These are phyloP conservation scores for Bos javanicus DNA, from an alignment of 2,113 vertebrate species.

Conservation along the genomic window DNA sequence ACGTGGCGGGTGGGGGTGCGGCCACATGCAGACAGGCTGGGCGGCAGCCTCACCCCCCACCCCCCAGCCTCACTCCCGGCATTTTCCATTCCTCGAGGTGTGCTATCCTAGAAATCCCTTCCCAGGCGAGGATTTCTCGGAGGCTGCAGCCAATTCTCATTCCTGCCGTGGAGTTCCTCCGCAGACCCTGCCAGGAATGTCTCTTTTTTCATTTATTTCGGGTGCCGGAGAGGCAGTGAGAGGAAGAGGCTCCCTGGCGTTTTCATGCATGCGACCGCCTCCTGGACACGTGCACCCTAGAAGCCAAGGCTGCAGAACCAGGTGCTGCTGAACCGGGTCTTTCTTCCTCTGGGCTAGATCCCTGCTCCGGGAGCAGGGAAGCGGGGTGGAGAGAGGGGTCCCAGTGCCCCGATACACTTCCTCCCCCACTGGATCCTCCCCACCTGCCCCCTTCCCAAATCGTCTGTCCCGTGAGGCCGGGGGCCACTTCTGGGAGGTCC, in stretches of 20 bases:
- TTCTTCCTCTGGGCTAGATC: not conserved
- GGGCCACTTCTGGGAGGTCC: not conserved
- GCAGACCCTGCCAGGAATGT: slow-evolving; percentile 55
- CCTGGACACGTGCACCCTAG: not conserved
- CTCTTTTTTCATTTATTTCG: slow-evolving; percentile 48
- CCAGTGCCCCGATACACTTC: fast-evolving
- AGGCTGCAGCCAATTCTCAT: slow-evolving; percentile 45
- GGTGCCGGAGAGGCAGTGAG: not conserved
- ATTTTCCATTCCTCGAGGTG: slow-evolving; percentile 51
- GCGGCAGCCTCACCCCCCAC: not conserved
- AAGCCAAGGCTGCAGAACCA: not conserved
- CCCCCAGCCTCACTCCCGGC: not conserved
- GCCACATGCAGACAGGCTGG: fast-evolving
- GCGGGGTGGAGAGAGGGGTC: not conserved
- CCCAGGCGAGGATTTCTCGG: slow-evolving; percentile 44
- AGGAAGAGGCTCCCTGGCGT: not conserved
- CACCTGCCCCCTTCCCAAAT: not conserved
- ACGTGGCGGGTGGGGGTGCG: fast-evolving
- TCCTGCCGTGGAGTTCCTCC: slow-evolving; percentile 38
- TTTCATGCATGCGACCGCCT: not conserved
- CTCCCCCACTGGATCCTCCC: too few species aligned
- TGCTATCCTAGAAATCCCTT: slow-evolving; percentile 61
- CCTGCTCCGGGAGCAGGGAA: not conserved
- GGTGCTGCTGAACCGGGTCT: not conserved
- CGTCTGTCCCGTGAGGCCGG: not conserved